Evolutionary conservation across 2,888 invertebrate genomes (phyloP), one percentile per base, ranked within the genome.

Genomic region (Drosophila cognata): DNA sequence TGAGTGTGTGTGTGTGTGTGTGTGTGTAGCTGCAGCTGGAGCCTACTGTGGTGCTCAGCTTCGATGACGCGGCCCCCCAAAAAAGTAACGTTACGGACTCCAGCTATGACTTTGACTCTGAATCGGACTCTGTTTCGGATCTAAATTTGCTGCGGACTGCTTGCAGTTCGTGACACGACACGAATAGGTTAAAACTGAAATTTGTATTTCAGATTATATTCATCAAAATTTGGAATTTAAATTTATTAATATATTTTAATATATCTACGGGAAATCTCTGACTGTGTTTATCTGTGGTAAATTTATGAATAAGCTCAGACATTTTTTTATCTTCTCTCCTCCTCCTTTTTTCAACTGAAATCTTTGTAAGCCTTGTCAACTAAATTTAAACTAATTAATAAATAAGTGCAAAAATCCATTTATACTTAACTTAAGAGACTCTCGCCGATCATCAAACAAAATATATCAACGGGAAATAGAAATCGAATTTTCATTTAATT

Each of bases 1-100:
- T 41, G n/a, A n/a, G 56, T 43, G 28, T 25, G 31, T 51, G 21
- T 38, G 28, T 48, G 57, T 53, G 58, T 74, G 50, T 63, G 50
- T 55, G n/a, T 36, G 59, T 43, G 21, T 43, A 11, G 71, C 72
- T 82, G 79, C 65, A 67, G 72, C 67, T 79, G 76, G 29, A 79
- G 75, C 65, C 74, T 71, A 60, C 43, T 64, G 41, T 35, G 25
- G 46, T 66, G 80, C 84, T 33, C 57, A 65, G 82, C 73, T 80
- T 70, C 72, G 74, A 82, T 79, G 74, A 74, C 71, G 82, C 85
- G 76, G 16, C 16, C 87, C 87, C 79, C 75, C 72, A 77, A 82
- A 68, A 46, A 46, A 46, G 16, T 16, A 74, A 78, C 80, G 71
- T 74, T 77, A 86, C 67, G 79, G 62, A 73, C 70, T 79, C 61